A percentile compares a stretch with the other conserved stretches of the same genome.
Evolutionary conservation across 2,888 invertebrate genomes (phyloP).

Genomic region (Agapostemon virescens): DNA sequence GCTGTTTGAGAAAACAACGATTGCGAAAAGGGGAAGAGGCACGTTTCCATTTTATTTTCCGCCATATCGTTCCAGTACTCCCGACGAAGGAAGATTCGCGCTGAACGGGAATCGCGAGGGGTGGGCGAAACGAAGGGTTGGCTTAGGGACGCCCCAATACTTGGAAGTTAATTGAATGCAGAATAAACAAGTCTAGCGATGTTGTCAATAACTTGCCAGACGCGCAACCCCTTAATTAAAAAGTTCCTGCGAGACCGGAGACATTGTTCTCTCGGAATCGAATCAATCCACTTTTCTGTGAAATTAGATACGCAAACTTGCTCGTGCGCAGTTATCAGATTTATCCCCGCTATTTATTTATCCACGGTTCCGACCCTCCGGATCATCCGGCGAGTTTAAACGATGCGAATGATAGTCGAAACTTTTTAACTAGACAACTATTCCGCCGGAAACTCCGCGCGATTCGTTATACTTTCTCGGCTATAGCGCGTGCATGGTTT

Average conservation of each 20-base stretch:
- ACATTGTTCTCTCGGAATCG: not conserved
- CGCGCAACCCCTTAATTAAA: conserved; percentile 41
- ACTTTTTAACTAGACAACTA: not conserved
- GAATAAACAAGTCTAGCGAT: conserved; percentile 50
- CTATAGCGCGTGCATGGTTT: too few species aligned
- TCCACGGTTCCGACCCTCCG: not conserved
- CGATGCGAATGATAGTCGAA: not conserved
- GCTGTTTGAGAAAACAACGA: conserved; percentile 45
- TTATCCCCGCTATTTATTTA: not conserved
- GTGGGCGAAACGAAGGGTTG: conserved; percentile 30
- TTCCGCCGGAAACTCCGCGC: not conserved
- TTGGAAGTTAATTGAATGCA: conserved; percentile 56
- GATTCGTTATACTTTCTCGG: not conserved
- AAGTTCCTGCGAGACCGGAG: conserved; percentile 1
- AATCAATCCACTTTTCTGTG: conserved; percentile 8
- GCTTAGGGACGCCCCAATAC: conserved; percentile 27
- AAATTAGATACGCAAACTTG: conserved; percentile 16
- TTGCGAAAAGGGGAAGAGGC: conserved; percentile 26
- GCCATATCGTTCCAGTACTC: conserved; percentile 40
- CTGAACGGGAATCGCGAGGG: conserved; percentile 30
- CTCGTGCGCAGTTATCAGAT: not conserved
- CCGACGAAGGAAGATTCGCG: conserved; percentile 37
- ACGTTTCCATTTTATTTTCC: conserved; percentile 59
- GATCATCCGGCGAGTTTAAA: not conserved
- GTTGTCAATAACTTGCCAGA: conserved; percentile 32